phyloP scores from a whole-genome alignment of 2,113 vertebrate species.

The Pungitius pungitius region DNA sequence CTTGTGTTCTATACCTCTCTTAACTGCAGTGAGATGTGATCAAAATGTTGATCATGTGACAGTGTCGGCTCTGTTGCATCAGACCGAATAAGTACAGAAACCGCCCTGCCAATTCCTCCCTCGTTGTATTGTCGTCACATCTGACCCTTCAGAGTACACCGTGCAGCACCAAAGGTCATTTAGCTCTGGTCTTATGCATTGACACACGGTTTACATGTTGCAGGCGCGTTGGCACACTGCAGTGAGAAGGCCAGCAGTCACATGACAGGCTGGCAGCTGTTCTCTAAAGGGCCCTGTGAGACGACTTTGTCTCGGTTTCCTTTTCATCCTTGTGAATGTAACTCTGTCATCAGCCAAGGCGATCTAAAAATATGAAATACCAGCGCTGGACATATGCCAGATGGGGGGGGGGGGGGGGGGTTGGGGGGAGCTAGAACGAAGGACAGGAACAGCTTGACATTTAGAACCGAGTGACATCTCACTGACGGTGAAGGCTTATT shows the following conservation, averaged over 20 bases:
- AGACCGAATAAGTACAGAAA: constrained; percentile 17
- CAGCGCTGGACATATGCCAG: constrained; percentile 63
- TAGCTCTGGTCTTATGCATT: constrained; percentile 56
- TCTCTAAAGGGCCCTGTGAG: constrained; percentile 57
- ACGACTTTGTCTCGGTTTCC: constrained; percentile 31
- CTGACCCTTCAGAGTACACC: constrained; percentile 36
- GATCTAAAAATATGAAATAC: constrained; percentile 67
- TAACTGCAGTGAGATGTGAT: constrained; percentile 8
- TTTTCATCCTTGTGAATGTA: constrained; percentile 58
- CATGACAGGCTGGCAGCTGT: constrained; percentile 54
- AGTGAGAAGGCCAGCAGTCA: constrained; percentile 48
- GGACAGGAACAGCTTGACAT: constrained; percentile 70
- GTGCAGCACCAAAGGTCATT: constrained; percentile 61
- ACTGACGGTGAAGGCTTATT: constrained; percentile 39
- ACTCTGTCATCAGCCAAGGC: constrained; percentile 64
- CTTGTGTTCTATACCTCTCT: neutral
- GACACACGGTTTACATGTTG: constrained; percentile 59
- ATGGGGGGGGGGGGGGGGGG: neutral
- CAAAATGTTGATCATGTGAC: constrained; percentile 32
- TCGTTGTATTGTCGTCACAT: constrained; percentile 36
- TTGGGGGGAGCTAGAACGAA: constrained; percentile 37
- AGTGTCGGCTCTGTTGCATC: constrained; percentile 7
- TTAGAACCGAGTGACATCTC: constrained; percentile 66
- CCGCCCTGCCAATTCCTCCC: constrained; percentile 2
- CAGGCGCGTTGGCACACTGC: constrained; percentile 35